A percentile compares a stretch with the other conserved stretches of the same genome.
phyloP scores from a whole-genome alignment of 1,140 invertebrate species.

The Stenopsyche tienmushanensis region DNA sequence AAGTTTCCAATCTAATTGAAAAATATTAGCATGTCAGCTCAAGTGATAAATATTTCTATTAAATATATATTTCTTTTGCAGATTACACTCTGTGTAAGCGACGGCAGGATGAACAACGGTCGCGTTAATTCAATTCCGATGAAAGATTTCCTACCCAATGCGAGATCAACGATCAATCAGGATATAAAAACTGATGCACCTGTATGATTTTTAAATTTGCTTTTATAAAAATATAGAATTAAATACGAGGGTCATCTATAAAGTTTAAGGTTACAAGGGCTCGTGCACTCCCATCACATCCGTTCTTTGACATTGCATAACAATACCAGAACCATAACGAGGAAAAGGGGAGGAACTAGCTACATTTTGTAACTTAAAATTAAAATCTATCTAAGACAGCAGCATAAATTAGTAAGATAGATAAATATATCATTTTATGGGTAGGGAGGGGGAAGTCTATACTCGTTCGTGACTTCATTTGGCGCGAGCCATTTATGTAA shows the following conservation, averaged over 20 bases:
- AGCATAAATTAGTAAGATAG: too few relatives aligned
- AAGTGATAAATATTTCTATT: slow-evolving; percentile 4
- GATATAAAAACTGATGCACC: slow-evolving; percentile 73
- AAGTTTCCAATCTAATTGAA: slow-evolving; percentile 53
- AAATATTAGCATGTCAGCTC: slow-evolving; percentile 33
- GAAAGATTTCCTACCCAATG: slow-evolving; percentile 73
- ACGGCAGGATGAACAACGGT: slow-evolving; percentile 65
- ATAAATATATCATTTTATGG: too few relatives aligned
- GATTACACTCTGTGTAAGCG: slow-evolving; percentile 72
- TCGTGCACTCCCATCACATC: neutral
- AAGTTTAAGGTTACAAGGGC: neutral
- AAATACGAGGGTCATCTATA: too few relatives aligned
- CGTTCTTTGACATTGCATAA: too few relatives aligned
- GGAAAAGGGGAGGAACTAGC: too few relatives aligned
- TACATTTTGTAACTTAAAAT: too few relatives aligned
- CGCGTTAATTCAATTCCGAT: slow-evolving; percentile 79
- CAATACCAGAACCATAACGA: neutral
- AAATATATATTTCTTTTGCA: slow-evolving; percentile 49
- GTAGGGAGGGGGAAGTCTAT: too few relatives aligned
- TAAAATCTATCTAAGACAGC: too few relatives aligned
- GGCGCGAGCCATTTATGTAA: too few relatives aligned
- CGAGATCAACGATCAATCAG: slow-evolving; percentile 59
- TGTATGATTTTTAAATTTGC: slow-evolving; percentile 56
- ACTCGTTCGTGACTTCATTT: too few relatives aligned
- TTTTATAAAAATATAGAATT: slow-evolving; percentile 16